These are phyloP conservation scores for Cylindroiulus punctatus DNA, from an alignment of 2,888 invertebrate species.

Conservation along the genomic window DNA sequence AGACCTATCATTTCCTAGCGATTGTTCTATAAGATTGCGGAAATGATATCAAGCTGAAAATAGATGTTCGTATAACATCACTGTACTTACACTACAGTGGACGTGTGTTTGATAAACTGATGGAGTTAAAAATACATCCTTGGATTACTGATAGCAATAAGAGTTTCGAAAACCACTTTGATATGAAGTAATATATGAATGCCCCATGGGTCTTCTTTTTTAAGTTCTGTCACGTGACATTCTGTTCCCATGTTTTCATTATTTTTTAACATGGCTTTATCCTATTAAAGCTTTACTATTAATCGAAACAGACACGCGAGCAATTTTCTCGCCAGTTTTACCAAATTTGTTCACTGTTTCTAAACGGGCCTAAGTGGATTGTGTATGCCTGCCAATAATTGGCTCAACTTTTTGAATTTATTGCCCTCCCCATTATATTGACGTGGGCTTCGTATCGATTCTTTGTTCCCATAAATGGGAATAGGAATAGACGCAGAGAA, in stretches of 20 bases:
- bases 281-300: neutral
- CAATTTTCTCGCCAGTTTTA: neutral
- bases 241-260: neutral
- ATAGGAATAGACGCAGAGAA: too few species aligned
- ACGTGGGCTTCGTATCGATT: neutral
- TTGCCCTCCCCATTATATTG: neutral
- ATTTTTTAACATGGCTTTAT: neutral
- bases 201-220: too few species aligned
- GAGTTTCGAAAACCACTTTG: too few species aligned
- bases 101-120: too few species aligned
- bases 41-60: neutral
- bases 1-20: neutral
- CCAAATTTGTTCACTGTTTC: neutral
- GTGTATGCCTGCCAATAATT: neutral
- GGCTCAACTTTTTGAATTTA: neutral
- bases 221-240: too few species aligned
- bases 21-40: neutral
- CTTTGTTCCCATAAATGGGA: neutral
- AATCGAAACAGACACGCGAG: neutral
- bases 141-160: too few species aligned
- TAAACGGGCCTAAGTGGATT: neutral
- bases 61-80: neutral
- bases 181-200: too few species aligned
- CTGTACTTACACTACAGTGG: too few species aligned
- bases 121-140: too few species aligned